Percentiles rank a stretch among this genome's conserved stretches.
phyloP scores from a whole-genome alignment of 2,797 vertebrate genomes.

The Naso thynnoides region DNA sequence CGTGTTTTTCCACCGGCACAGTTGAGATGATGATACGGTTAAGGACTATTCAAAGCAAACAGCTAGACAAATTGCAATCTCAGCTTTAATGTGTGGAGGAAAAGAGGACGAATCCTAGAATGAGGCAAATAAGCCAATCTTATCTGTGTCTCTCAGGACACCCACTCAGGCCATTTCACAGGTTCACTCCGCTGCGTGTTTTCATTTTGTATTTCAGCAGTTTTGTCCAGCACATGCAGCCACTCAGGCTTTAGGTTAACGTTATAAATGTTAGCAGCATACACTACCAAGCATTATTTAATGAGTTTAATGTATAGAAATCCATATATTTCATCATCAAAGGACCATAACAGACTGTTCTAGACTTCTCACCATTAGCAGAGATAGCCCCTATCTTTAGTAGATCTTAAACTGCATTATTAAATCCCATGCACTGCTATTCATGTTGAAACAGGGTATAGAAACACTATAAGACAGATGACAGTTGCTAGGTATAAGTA shows the following conservation, averaged over 20 bases:
- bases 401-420: no score
- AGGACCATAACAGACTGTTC: no score
- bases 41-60: constrained; percentile 90
- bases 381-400: no score
- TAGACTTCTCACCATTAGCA: no score
- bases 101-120: constrained; percentile 71
- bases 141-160: constrained; percentile 65
- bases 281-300: constrained; percentile 25
- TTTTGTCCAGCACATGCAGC: constrained; percentile 39
- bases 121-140: constrained; percentile 81
- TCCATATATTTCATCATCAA: constrained; percentile 23
- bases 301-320: constrained; percentile 1
- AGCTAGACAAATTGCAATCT: constrained; percentile 88
- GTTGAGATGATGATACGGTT: constrained; percentile 91
- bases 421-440: no score
- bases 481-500: no score
- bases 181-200: constrained; percentile 35
- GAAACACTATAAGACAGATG: no score
- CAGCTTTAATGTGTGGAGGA: constrained; percentile 85
- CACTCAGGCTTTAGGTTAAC: constrained; percentile 38
- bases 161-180: constrained; percentile 63
- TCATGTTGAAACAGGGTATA: no score
- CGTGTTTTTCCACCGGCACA: constrained; percentile 87
- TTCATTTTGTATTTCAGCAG: constrained; percentile 46
- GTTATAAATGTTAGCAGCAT: constrained; percentile 26